Percentiles rank a stretch among this genome's conserved stretches.
These are phyloP conservation scores for Scaptomyza graminum DNA, from an alignment of 1,140 invertebrate species.

Conservation along the genomic window DNA sequence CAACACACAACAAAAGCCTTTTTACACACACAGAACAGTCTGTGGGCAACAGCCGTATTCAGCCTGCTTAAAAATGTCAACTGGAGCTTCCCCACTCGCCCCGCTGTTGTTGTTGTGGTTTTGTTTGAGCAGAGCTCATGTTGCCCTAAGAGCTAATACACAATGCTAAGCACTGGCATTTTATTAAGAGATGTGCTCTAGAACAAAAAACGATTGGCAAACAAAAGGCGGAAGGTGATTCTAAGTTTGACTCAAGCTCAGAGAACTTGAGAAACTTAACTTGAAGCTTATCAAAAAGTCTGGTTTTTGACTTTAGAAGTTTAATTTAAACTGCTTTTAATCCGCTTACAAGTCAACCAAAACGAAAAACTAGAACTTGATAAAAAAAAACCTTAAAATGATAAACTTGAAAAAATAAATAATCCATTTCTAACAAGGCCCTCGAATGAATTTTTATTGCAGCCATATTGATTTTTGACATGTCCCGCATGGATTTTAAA, in stretches of 20 bases:
- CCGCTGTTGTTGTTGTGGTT: conserved; percentile 5
- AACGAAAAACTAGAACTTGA: too few relatives aligned
- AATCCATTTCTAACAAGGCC: too few relatives aligned
- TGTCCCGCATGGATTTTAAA: neutral
- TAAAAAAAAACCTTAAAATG: too few relatives aligned
- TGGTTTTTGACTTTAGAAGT: too few relatives aligned
- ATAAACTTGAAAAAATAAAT: too few relatives aligned
- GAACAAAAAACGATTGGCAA: conserved; percentile 33
- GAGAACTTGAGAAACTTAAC: neutral
- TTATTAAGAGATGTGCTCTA: conserved; percentile 18
- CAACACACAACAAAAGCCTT: conserved; percentile 46
- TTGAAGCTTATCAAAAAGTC: neutral
- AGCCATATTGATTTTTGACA: neutral
- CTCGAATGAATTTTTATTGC: too few relatives aligned
- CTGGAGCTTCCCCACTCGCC: conserved; percentile 46
- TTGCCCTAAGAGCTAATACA: conserved; percentile 49
- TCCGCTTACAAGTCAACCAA: too few relatives aligned
- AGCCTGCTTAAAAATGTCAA: conserved; percentile 66
- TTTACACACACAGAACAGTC: conserved; percentile 28
- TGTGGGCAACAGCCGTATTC: conserved; percentile 8
- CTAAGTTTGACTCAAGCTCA: conserved; percentile 11
- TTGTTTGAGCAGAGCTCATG: conserved; percentile 43
- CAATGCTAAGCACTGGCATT: conserved; percentile 38
- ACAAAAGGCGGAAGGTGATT: conserved; percentile 19
- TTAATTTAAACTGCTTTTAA: too few relatives aligned